Evolutionary conservation across 1,140 invertebrate species (phyloP), one percentile per base, ranked within the genome.

Genomic region (Stegodyphus dumicola): DNA sequence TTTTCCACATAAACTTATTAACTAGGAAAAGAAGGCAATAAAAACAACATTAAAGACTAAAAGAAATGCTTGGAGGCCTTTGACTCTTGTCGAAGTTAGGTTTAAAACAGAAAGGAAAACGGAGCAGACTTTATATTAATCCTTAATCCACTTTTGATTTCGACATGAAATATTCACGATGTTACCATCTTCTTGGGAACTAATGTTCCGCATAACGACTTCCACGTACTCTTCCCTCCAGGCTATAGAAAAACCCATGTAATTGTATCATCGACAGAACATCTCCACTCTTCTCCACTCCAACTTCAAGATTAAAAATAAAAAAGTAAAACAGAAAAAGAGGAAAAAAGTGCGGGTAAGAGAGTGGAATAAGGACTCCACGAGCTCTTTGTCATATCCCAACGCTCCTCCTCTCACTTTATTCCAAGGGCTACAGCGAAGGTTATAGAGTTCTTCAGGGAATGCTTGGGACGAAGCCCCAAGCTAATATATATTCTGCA

Each of bases 401-500:
- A 53, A 9, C 33, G 18, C 56, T 66, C 71, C 71, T 10, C 56
- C 49, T 60, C 18, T 6, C 33, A 75, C 56, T 83, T 75, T 75
- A 75, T 83, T 75, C 75, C 65, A 17, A 54, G 15, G 54, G 33
- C 33, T 33, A 33, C 33, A 33, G 33, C 33, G 3, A 33, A 33
- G 70, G 48, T 60, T 73, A 60, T 75, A 75, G 33, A 33, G 33
- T 83, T 51, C 69, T 71, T 49, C 49, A 54, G 49, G 33, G 73
- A 81, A 73, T 81, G 33, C 66, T 51, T 33, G 17, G 49, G 53
- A 83, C 54, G 18, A 33, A 33, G 60, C 80, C 80, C 60, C 49
- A 53, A 75, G 80, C 80, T 83, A 49, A 83, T 83, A 56, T 83
- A 67, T 83, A 83, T 83, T 83, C 80, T 74, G 48, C 64, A n/a